Conservation (phyloP, 1,140 invertebrate species). For the Drosophila ohnishii region DNA sequence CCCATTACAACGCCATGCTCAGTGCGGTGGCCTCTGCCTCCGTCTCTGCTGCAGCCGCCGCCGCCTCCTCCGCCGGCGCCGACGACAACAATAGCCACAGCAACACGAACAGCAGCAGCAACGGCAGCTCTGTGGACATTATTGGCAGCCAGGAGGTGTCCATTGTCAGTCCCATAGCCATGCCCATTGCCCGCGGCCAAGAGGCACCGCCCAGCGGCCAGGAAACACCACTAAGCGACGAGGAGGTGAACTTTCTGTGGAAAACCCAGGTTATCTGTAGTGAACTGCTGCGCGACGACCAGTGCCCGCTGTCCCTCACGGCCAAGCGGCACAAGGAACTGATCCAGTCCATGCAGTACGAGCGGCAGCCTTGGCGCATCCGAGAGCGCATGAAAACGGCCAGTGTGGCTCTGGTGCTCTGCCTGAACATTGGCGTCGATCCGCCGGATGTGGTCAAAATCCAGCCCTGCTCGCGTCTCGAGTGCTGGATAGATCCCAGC, state of each 20-base stretch:
- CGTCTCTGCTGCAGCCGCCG: constrained; percentile 11
- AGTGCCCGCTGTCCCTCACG: constrained; percentile 68
- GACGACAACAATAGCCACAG: constrained; percentile 38
- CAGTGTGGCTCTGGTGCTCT: constrained; percentile 98
- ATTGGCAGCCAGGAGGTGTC: constrained; percentile 4
- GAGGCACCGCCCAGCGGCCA: constrained; percentile 8
- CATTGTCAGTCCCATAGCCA: constrained; percentile 3
- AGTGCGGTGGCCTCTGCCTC: constrained; percentile 17
- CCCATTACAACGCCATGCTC: constrained; percentile 52
- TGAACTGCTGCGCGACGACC: constrained; percentile 13
- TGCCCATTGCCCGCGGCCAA: background rate
- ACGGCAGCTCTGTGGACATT: constrained; percentile 31
- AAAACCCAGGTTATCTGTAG: background rate
- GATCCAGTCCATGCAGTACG: constrained; percentile 56
- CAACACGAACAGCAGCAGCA: constrained; percentile 39
- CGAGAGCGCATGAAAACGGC: constrained; percentile 95
- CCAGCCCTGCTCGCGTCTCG: constrained; percentile 96
- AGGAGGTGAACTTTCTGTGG: constrained; percentile 2
- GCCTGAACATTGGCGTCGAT: constrained; percentile 99
- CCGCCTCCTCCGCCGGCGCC: constrained; percentile 6
- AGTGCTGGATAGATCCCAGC: constrained; percentile 98
- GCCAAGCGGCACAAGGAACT: constrained; percentile 73
- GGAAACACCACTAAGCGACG: constrained; percentile 1
- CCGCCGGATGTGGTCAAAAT: constrained; percentile 99
- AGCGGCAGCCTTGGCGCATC: constrained; percentile 70